These are phyloP conservation scores for Ischnura elegans DNA, from an alignment of 2,888 invertebrate species.

Conservation along the genomic window DNA sequence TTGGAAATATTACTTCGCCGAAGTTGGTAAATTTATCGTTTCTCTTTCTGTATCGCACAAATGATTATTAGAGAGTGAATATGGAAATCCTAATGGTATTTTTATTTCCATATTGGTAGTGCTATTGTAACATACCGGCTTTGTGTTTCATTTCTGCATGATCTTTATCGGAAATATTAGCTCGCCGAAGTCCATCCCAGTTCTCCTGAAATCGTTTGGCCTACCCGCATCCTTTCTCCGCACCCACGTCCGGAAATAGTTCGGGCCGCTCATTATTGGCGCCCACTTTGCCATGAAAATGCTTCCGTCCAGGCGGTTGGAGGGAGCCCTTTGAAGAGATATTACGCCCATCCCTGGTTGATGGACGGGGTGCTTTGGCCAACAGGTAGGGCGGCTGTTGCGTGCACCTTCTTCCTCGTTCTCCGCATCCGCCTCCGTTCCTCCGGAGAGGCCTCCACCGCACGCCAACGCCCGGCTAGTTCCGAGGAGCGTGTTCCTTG, in stretches of 20 bases:
- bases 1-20: too few relatives aligned
- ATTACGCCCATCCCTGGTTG: not conserved
- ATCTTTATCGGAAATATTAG: too few relatives aligned
- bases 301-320: not conserved
- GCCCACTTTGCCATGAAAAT: not conserved
- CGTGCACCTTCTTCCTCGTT: not conserved
- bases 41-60: too few relatives aligned
- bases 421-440: not conserved
- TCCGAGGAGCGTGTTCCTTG: not conserved
- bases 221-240: not conserved
- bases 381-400: conserved; percentile 24
- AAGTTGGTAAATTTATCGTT: too few relatives aligned
- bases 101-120: too few relatives aligned
- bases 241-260: not conserved
- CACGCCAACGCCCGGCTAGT: not conserved
- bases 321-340: not conserved
- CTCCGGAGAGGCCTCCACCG: not conserved
- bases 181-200: not conserved
- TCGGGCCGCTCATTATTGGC: not conserved
- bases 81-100: too few relatives aligned
- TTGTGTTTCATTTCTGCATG: too few relatives aligned
- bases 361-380: not conserved
- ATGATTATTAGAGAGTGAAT: too few relatives aligned
- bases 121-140: too few relatives aligned
- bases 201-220: not conserved